These are phyloP conservation scores for Scelioninae gen. 1 DNA, from an alignment of 2,888 invertebrate species.

Conservation along the genomic window DNA sequence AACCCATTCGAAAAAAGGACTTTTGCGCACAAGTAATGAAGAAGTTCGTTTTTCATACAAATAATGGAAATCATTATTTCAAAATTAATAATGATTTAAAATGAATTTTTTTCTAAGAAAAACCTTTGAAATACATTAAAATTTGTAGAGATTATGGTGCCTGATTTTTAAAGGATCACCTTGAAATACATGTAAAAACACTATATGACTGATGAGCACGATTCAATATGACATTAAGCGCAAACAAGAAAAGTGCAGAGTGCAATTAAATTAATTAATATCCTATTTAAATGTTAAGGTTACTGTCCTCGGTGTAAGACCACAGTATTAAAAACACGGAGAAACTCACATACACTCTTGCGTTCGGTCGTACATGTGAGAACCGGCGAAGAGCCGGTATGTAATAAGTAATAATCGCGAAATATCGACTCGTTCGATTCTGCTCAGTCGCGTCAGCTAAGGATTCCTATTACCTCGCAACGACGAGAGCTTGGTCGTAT, in stretches of 20 bases:
- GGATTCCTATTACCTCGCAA: slow-evolving; percentile 66
- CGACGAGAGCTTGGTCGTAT: slow-evolving; percentile 53
- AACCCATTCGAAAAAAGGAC: too few species aligned
- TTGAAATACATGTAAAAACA: too few species aligned
- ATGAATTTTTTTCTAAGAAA: too few species aligned
- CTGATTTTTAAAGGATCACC: too few species aligned
- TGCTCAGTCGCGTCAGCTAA: slow-evolving; percentile 58
- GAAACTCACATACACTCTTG: slow-evolving; percentile 23
- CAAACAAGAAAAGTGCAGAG: slow-evolving; percentile 3
- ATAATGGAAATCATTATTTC: too few species aligned
- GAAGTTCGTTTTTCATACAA: too few species aligned
- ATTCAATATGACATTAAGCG: background rate
- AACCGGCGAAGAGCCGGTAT: slow-evolving; percentile 32
- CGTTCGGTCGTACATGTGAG: slow-evolving; percentile 10
- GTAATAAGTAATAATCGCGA: slow-evolving; percentile 68
- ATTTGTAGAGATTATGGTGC: too few species aligned
- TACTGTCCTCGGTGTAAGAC: slow-evolving; percentile 49
- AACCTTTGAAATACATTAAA: too few species aligned
- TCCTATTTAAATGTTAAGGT: slow-evolving; percentile 31
- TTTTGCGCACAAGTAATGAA: too few species aligned
- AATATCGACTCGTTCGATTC: slow-evolving; percentile 63
- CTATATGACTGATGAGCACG: background rate
- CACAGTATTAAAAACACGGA: slow-evolving; percentile 23
- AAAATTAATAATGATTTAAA: too few species aligned
- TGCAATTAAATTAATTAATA: slow-evolving; percentile 34